These are phyloP conservation scores for Leptinotarsa undecemlineata DNA, from an alignment of 1,140 invertebrate genomes.

Conservation along the genomic window DNA sequence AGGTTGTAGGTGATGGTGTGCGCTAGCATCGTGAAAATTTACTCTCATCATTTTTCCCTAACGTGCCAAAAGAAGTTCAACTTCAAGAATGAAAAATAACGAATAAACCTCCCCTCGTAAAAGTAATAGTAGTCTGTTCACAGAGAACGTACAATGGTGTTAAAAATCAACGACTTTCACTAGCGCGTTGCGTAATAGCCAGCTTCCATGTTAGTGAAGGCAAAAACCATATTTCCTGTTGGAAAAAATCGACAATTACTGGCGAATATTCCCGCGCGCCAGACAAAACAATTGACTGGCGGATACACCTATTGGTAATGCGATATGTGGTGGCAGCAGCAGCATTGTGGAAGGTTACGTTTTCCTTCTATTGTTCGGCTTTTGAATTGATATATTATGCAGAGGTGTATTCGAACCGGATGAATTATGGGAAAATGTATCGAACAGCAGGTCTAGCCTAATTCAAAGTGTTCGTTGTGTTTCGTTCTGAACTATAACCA, in stretches of 20 bases:
- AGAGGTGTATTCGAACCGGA: background rate
- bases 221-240: constrained; percentile 29
- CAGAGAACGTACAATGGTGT: constrained; percentile 24
- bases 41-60: too few species aligned
- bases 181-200: constrained; percentile 21
- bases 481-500: too few species aligned
- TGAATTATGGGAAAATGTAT: background rate
- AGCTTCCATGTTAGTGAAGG: constrained; percentile 25
- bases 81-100: too few species aligned
- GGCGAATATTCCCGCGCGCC: constrained; percentile 18
- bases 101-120: background rate
- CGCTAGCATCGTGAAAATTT: too few species aligned
- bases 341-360: constrained; percentile 11
- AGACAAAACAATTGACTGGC: constrained; percentile 22
- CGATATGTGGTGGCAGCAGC: constrained; percentile 10
- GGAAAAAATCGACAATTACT: constrained; percentile 24
- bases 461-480: too few species aligned
- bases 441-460: too few species aligned
- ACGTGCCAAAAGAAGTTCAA: too few species aligned
- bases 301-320: constrained; percentile 19
- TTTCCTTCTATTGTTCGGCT: constrained; percentile 25
- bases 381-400: background rate
- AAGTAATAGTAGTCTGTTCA: constrained; percentile 12
- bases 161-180: constrained; percentile 24
- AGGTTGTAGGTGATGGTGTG: too few species aligned